phyloP scores from a whole-genome alignment of 1,140 invertebrate genomes.

The Drosophila kanapiae region DNA sequence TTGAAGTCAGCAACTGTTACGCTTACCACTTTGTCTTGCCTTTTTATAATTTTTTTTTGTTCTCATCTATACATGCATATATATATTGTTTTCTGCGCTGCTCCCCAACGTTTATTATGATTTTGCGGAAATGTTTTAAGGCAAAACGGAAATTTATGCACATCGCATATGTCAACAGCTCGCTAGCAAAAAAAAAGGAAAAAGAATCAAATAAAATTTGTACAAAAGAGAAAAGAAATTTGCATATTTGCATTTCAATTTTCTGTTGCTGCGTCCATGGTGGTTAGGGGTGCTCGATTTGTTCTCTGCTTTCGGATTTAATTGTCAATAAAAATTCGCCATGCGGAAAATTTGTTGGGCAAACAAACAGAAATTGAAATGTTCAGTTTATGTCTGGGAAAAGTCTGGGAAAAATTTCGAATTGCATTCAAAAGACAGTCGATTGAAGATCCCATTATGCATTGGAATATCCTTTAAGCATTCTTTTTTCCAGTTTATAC shows the following conservation, averaged over 20 bases:
- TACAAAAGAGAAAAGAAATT: constrained; percentile 56
- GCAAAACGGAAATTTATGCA: constrained; percentile 75
- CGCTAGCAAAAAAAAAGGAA: constrained; percentile 13
- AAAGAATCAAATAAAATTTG: constrained; percentile 15
- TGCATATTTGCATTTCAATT: constrained; percentile 83
- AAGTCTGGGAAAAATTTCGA: constrained; percentile 39
- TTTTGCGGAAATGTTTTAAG: constrained; percentile 77
- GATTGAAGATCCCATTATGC: background rate
- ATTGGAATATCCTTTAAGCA: constrained; percentile 15
- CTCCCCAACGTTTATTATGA: constrained; percentile 78
- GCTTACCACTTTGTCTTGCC: constrained; percentile 40
- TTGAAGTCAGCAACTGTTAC: constrained; percentile 69
- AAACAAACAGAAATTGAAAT: constrained; percentile 82
- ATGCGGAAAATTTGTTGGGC: constrained; percentile 85
- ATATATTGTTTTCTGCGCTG: constrained; percentile 49
- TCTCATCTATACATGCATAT: constrained; percentile 1
- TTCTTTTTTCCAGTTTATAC: background rate
- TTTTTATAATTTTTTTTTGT: constrained; percentile 56
- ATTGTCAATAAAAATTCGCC: constrained; percentile 85
- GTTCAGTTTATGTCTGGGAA: constrained; percentile 49
- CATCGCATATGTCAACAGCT: constrained; percentile 81
- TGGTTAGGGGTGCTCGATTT: constrained; percentile 31
- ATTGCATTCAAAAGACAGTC: constrained; percentile 6
- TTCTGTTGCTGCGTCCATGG: constrained; percentile 39
- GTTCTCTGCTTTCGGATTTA: constrained; percentile 69